Evolutionary conservation across 2,113 vertebrate genomes (phyloP), one percentile per base, ranked within the genome.

Genomic region (Melanerpes aurifrons): DNA sequence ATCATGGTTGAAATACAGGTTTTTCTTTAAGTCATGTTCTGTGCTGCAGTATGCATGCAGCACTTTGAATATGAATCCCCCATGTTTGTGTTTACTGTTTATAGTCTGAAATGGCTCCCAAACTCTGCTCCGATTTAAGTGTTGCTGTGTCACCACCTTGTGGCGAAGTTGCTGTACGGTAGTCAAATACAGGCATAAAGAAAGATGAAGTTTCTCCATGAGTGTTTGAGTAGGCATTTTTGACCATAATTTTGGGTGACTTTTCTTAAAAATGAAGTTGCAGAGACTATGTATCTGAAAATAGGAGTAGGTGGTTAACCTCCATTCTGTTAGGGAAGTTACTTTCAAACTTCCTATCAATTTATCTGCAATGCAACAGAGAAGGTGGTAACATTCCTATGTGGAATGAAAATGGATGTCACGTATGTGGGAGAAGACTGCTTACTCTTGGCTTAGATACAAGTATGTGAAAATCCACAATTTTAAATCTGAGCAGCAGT

Each of bases 21-120:
- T 74, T 67, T 13, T 12, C 5, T 11, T 35, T 14, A 8, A 40
- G 43, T 37, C 22, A 15, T 4, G 29, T 35, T 66, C 29, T 67
- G 32, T 1, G 1, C 58, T 56, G 13, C 7, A 4, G 20, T 40
- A 3, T 29, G 31, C 18, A 3, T 40, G 5, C 0, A 1, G 9
- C 12, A 56, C 15, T 26, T 31, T n/a, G 54, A 16, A 7, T 31
- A 2, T 13, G 21, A 57, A 15, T n/a, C 7, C 25, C 26, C 29
- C 14, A 4, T 3, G 7, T 8, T 0, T 40, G 48, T 54, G 26
- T 4, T 58, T 50, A 40, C 15, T 31, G 21, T n/a, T 32, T 53
- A 45, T 45, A 4, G 28, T n/a, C 4, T 56, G 57, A 69, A 78
- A 56, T 78, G 86, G 81, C 28, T 82, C 43, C 71, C 67, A 45